Evolutionary conservation across 2,888 invertebrate species (phyloP).

Genomic region (Magallana nippona): DNA sequence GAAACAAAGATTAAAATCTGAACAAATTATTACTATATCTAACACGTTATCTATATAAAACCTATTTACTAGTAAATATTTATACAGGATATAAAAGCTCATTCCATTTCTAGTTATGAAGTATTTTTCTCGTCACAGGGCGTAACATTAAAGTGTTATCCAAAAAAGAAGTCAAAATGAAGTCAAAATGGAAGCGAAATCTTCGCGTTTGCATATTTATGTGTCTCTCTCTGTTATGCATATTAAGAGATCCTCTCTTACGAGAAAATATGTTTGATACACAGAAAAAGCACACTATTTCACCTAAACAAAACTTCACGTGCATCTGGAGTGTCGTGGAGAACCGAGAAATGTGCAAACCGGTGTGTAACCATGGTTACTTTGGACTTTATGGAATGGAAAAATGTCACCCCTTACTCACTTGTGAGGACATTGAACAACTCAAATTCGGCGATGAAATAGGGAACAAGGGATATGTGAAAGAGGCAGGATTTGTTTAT

Average conservation of each 20-base stretch:
- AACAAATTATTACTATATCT: no score
- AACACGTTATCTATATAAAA: no score
- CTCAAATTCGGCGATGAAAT: not conserved
- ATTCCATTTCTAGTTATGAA: no score
- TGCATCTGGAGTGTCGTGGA: constrained; percentile 2
- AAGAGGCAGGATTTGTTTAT: not conserved
- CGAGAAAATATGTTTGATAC: no score
- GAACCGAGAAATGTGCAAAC: not conserved
- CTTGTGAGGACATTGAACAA: not conserved
- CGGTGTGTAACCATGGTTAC: not conserved
- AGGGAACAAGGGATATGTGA: not conserved
- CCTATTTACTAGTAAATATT: no score
- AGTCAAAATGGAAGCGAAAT: not conserved
- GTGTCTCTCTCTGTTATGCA: not conserved
- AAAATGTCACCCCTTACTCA: not conserved
- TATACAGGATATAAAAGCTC: no score
- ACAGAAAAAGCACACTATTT: no score
- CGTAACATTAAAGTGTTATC: no score
- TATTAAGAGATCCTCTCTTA: not conserved
- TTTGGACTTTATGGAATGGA: constrained; percentile 7
- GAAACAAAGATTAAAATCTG: no score
- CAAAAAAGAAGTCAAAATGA: not conserved
- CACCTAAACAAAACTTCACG: not conserved
- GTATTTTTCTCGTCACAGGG: no score
- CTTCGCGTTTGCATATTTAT: not conserved